A percentile compares a stretch with the other conserved stretches of the same genome.
phyloP scores from a whole-genome alignment of 2,113 vertebrate genomes.

The Aptenodytes forsteri region DNA sequence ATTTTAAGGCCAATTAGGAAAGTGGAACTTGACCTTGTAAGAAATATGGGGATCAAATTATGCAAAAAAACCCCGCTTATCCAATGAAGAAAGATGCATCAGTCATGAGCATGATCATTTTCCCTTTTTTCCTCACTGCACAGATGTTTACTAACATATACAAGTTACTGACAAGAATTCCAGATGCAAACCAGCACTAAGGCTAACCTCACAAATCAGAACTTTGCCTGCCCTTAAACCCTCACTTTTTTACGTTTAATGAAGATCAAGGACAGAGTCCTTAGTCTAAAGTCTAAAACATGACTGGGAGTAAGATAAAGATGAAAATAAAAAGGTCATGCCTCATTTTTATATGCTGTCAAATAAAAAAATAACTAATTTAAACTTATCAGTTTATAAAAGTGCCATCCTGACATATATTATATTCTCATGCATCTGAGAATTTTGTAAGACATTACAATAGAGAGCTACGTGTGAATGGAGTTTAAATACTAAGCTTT shows the following conservation, averaged over 20 bases:
- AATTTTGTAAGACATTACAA: background rate
- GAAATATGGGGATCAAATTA: background rate
- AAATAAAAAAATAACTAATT: background rate
- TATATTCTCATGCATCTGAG: background rate
- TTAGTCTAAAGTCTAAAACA: slow-evolving; percentile 16
- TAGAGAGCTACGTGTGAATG: background rate
- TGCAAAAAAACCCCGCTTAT: background rate
- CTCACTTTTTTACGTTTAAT: background rate
- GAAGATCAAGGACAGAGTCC: background rate
- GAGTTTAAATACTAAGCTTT: background rate
- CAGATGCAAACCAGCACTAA: slow-evolving; percentile 3
- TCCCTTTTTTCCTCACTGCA: background rate
- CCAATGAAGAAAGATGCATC: background rate
- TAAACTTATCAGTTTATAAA: background rate
- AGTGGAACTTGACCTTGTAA: slow-evolving; percentile 11
- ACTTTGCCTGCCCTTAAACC: background rate
- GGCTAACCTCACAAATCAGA: background rate
- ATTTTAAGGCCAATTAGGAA: slow-evolving; percentile 35
- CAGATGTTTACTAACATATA: background rate
- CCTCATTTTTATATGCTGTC: background rate
- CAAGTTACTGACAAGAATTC: slow-evolving; percentile 9
- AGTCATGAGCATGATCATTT: background rate
- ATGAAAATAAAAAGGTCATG: slow-evolving; percentile 18
- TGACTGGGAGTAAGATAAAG: slow-evolving; percentile 23
- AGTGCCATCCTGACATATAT: background rate